phyloP scores from a whole-genome alignment of 2,888 invertebrate species.

The Aphodius sticticus region DNA sequence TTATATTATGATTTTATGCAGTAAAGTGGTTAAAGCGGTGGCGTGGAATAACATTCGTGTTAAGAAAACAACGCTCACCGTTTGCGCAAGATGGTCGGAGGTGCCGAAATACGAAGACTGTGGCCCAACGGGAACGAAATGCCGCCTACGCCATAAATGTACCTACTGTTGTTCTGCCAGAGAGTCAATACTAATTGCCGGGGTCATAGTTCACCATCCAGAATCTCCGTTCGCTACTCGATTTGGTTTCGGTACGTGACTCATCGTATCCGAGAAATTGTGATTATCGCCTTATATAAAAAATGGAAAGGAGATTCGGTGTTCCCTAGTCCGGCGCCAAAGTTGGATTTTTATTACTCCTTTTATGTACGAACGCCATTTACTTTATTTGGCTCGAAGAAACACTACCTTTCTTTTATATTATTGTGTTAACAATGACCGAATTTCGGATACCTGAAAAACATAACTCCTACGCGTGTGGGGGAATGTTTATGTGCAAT shows the following conservation, averaged over 20 bases:
- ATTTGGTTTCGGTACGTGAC: neutral
- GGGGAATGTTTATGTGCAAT: too few relatives aligned
- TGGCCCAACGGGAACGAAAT: neutral
- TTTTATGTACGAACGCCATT: neutral
- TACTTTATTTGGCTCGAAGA: neutral
- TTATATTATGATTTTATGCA: neutral
- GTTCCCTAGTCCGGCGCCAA: neutral
- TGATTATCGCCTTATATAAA: neutral
- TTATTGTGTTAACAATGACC: neutral
- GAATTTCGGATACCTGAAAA: neutral
- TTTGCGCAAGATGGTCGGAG: neutral
- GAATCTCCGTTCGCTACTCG: neutral
- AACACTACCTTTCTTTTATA: neutral
- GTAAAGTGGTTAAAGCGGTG: neutral
- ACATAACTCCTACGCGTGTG: too few relatives aligned
- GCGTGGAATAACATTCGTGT: neutral
- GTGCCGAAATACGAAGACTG: neutral
- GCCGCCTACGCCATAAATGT: neutral
- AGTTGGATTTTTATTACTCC: neutral
- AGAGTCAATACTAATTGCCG: constrained; percentile 39
- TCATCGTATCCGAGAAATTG: neutral
- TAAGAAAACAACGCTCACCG: neutral
- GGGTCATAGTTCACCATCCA: constrained; percentile 35
- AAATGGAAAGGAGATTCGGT: neutral
- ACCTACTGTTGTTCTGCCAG: neutral